A percentile compares a stretch with the other conserved stretches of the same genome.
Conservation (phyloP, 1,140 invertebrate genomes). For the Chrysopa pallens region DNA sequence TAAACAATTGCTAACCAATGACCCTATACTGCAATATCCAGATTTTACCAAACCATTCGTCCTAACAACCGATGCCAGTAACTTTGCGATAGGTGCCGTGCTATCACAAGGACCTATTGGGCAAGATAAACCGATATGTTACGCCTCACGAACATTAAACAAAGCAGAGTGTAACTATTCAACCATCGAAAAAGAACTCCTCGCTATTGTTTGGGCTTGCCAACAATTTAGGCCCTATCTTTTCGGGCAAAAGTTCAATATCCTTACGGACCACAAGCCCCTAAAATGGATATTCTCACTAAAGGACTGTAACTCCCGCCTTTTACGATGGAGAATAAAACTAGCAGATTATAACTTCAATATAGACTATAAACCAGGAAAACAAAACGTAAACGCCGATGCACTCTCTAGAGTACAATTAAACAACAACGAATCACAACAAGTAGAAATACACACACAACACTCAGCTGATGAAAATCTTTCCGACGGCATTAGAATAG, state of each 20-base stretch:
- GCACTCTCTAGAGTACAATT: slow-evolving; percentile 7
- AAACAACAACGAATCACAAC: background rate
- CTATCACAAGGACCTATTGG: slow-evolving; percentile 18
- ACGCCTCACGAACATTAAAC: slow-evolving; percentile 7
- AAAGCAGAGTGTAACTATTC: slow-evolving; percentile 7
- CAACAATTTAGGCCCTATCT: slow-evolving; percentile 17
- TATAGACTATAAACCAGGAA: slow-evolving; percentile 14
- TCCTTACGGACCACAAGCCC: slow-evolving; percentile 23
- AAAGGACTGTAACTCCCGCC: slow-evolving; percentile 14
- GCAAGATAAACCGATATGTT: slow-evolving; percentile 3
- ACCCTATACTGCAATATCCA: slow-evolving; percentile 13
- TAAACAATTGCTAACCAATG: slow-evolving; percentile 12
- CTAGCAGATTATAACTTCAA: slow-evolving; percentile 18
- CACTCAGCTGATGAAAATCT: background rate
- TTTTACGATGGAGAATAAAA: slow-evolving; percentile 18
- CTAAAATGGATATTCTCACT: slow-evolving; percentile 18
- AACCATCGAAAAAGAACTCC: slow-evolving; percentile 19
- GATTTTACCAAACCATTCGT: slow-evolving; percentile 17
- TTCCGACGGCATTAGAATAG: background rate
- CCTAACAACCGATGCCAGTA: slow-evolving; percentile 24
- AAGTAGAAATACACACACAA: background rate
- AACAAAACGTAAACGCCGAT: slow-evolving; percentile 8
- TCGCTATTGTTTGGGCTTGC: slow-evolving; percentile 5
- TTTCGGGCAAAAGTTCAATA: slow-evolving; percentile 17
- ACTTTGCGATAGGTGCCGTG: slow-evolving; percentile 20